Base-by-base conservation (phyloP, 1,140 invertebrate species). In the Popillia japonica region DNA sequence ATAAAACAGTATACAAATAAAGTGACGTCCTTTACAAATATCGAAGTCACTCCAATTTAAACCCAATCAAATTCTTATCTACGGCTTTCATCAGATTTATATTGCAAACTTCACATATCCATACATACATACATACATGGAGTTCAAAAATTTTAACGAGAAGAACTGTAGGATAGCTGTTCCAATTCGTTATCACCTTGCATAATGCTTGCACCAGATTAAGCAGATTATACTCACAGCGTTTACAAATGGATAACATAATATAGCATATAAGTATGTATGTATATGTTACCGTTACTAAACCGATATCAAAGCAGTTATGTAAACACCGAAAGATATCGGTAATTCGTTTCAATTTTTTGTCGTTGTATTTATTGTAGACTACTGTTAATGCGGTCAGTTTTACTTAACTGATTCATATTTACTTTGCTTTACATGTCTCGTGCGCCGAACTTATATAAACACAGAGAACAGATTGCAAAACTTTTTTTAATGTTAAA, bases 201-300 rank as follows among this genome's bases (percentile, higher is more conserved):
- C 27, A 68, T 68, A 68, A 68, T 27, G 11, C 48, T n/a, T 68
- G 22, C 20, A 27, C 22, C 0, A 34, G 20, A 68, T 68, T 68
- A 10, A 7, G 9, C 27, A 23, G 61, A 68, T 23, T 68, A 68
- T 68, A 55, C 48, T 55, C 17, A 55, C 11, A 68, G 8, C 11
- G 11, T 27, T 27, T 68, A 17, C 27, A 22, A 22, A 22, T 68
- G 27, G 27, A 68, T 22, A 34, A 27, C 22, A 68, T 68, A 68
- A 27, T 34, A 34, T 34, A 34, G 27, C 27, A 34, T 34, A 34
- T 68, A 68, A 23, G n/a, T n/a, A n/a, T n/a, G n/a, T n/a, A n/a
- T n/a, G n/a, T n/a, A n/a, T 55, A 68, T 2, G 61, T 68, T 68
- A 68, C 61, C 61, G 61, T 68, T 68, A 22, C 61, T 68, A 9